Evolutionary conservation across 37 sponge, comb jelly and placozoan genomes (phyloP), one percentile per base, ranked within the genome.

Genomic region (Beroe forskalii): DNA sequence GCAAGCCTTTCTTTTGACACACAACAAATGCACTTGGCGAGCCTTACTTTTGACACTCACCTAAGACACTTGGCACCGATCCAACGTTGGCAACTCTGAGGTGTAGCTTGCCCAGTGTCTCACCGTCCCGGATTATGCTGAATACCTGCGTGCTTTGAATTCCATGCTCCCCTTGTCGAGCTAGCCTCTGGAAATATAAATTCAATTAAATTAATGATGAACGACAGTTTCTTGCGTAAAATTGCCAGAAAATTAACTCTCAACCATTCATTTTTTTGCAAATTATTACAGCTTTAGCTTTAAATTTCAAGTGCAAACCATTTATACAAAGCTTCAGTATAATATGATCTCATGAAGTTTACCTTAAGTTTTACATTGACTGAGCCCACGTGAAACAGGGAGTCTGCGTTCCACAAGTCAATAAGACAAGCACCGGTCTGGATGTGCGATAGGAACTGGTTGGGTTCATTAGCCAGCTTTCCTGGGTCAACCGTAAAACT

Each of bases 331-430:
- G n/a, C n/a, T n/a, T n/a, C n/a, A n/a, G n/a, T n/a, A n/a, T n/a
- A n/a, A n/a, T n/a, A n/a, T n/a, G n/a, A n/a, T n/a, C n/a, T n/a
- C n/a, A n/a, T n/a, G n/a, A n/a, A n/a, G n/a, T n/a, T 8, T 72
- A 72, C 75, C 75, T 37, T 33, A 4, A 72, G 75, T 36, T 72
- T 72, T 3, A 37, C 40, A 20, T 36, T 72, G 37, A 72, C 75
- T 4, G 75, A 72, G 22, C 75, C 75, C 37, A 30, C 40, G 35
- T 72, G 75, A 37, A 72, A 72, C 39, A 72, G 75, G 14, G 75
- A 72, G 75, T 72, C 75, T 22, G 75, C 75, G 40, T 72, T 37
- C 75, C 75, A 72, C 37, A 72, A 19, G 75, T 72, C 75, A 30
- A 72, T 72, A 22, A 37, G 31, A 30, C 75, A 72, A 1, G 75